Evolutionary conservation across 2,113 vertebrate species (phyloP).

Genomic region (Tupaia chinensis): DNA sequence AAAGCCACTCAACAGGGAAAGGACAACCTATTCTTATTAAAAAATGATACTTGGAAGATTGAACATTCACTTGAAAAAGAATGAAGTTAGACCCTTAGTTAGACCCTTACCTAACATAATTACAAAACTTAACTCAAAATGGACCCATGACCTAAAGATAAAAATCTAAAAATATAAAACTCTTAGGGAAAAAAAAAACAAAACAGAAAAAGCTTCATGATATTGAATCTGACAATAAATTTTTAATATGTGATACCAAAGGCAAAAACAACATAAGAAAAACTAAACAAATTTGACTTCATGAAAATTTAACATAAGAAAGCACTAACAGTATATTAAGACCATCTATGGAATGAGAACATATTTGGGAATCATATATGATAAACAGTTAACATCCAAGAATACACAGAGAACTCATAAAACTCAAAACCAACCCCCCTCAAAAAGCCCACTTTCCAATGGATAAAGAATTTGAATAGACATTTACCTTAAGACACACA

Average conservation of each 20-base stretch:
- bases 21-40: not conserved
- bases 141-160: not conserved
- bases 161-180: not conserved
- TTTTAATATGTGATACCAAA: not conserved
- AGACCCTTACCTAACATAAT: not conserved
- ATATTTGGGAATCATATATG: not conserved
- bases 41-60: not conserved
- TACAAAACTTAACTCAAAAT: not conserved
- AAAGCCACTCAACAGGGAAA: not conserved
- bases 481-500: not conserved
- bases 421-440: not conserved
- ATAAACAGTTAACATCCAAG: not conserved
- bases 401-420: not conserved
- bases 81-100: not conserved
- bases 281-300: not conserved
- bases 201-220: not conserved
- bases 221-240: not conserved
- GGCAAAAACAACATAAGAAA: not conserved
- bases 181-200: not conserved
- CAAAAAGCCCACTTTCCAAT: not conserved
- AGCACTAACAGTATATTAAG: not conserved
- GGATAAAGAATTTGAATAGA: not conserved
- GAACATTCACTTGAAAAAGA: not conserved
- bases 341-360: not conserved
- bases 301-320: not conserved